These are phyloP conservation scores for Solenopsis invicta DNA, from an alignment of 1,140 invertebrate genomes.

Conservation along the genomic window DNA sequence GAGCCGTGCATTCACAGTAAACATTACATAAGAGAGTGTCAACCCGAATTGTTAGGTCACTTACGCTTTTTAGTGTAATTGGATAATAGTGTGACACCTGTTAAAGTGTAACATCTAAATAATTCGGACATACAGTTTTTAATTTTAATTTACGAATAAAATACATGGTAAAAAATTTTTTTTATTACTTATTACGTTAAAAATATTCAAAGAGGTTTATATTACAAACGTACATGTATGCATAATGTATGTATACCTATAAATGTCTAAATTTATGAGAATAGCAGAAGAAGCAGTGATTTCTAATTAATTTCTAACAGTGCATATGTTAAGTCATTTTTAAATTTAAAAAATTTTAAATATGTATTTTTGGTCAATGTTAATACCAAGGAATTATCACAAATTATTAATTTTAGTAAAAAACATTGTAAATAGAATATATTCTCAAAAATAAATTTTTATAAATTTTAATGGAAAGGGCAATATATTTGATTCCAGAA, in stretches of 20 bases:
- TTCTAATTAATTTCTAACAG: conserved; percentile 29
- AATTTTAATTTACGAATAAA: conserved; percentile 23
- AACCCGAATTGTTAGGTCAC: conserved; percentile 13
- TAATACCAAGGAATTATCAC: background rate
- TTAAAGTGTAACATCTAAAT: background rate
- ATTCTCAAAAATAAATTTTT: conserved; percentile 17
- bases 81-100: background rate
- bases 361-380: background rate
- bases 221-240: background rate
- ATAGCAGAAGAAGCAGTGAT: background rate
- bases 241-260: background rate
- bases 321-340: background rate
- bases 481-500: conserved; percentile 79
- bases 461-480: conserved; percentile 1
- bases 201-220: background rate
- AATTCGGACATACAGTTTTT: background rate
- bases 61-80: background rate
- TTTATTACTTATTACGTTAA: conserved; percentile 5
- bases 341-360: background rate
- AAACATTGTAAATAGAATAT: conserved; percentile 1
- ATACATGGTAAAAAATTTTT: conserved; percentile 34
- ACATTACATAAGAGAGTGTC: conserved; percentile 68
- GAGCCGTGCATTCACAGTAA: conserved; percentile 50
- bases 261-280: conserved; percentile 11
- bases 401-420: conserved; percentile 10